Evolutionary conservation across 2,113 vertebrate genomes (phyloP).

Genomic region (Nesospiza acunhae): DNA sequence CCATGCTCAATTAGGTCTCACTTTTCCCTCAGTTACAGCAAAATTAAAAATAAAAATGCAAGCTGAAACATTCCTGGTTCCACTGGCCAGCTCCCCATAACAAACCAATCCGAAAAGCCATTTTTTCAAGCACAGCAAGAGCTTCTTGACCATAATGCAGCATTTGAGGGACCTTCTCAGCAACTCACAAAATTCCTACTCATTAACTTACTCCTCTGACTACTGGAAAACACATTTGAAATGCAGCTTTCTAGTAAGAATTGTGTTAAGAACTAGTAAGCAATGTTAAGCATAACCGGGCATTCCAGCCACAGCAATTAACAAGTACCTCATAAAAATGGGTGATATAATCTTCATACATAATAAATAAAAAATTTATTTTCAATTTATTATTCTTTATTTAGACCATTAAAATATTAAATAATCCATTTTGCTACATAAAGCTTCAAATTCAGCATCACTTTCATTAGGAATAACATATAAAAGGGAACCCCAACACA

Average conservation of each 20-base stretch:
- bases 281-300: neutral
- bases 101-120: neutral
- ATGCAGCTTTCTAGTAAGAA: constrained; percentile 26
- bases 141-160: neutral
- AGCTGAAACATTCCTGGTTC: constrained; percentile 38
- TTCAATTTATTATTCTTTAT: neutral
- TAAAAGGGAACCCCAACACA: constrained; percentile 29
- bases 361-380: neutral
- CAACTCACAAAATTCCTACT: neutral
- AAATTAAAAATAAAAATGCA: constrained; percentile 67
- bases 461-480: neutral
- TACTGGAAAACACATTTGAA: constrained; percentile 29
- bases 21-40: constrained; percentile 35
- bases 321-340: neutral
- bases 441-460: constrained; percentile 26
- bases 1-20: constrained; percentile 57
- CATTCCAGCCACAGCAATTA: neutral
- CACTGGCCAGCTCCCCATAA: constrained; percentile 8
- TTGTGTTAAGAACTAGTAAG: neutral
- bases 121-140: neutral
- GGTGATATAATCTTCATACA: neutral
- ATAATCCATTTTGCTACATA: neutral
- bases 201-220: neutral
- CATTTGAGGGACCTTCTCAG: neutral
- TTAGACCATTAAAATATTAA: constrained; percentile 1